phyloP scores from a whole-genome alignment of 2,113 vertebrate species.

The Onychostoma macrolepis region DNA sequence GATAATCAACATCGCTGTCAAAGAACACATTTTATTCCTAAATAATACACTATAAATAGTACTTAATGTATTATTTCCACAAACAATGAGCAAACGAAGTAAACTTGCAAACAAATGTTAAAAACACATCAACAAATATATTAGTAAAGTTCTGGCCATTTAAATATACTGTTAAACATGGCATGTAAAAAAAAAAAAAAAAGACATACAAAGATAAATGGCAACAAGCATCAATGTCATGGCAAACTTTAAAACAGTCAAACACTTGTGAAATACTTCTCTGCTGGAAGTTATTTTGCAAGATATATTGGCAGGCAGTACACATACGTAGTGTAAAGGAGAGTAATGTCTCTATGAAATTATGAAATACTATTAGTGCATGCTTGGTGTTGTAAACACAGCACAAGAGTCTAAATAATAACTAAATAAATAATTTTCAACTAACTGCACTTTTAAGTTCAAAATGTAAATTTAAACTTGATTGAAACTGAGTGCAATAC shows the following conservation, averaged over 20 bases:
- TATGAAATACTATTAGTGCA: not conserved
- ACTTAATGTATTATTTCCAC: not conserved
- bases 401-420: not conserved
- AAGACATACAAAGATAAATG: not conserved
- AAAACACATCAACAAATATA: not conserved
- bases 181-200: not conserved
- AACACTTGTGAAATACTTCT: conserved; percentile 10
- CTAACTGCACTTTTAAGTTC: not conserved
- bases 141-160: no score
- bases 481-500: not conserved
- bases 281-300: not conserved
- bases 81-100: not conserved
- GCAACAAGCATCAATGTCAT: not conserved
- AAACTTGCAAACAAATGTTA: not conserved
- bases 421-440: not conserved
- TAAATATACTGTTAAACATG: not conserved
- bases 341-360: not conserved
- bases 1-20: no score
- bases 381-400: not conserved
- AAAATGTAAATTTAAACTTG: not conserved
- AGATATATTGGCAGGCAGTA: not conserved
- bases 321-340: not conserved
- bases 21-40: not conserved
- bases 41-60: not conserved
- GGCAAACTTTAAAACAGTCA: conserved; percentile 15